Base-by-base conservation (phyloP, 1,140 invertebrate genomes). In the Rhopalosiphum padi region DNA sequence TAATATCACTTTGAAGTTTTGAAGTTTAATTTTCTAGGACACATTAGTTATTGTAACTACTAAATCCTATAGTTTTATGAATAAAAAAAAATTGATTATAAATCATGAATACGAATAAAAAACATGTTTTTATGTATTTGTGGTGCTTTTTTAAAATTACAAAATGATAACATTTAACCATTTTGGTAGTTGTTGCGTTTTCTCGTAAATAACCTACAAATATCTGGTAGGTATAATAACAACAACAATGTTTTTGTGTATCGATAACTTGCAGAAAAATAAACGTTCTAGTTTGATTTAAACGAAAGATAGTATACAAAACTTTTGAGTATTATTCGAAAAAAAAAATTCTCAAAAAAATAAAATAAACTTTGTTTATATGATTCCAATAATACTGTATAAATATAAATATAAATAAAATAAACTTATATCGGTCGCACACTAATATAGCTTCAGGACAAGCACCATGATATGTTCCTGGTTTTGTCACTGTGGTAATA, bases 371-470 rank as follows among this genome's bases (percentile, higher is more conserved):
- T 77, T 18, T 4, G 15, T 77, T n/a, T n/a, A 18, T 77, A 15
- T 77, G 60, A n/a, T 35, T 77, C 30, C 60, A 77, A n/a, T n/a
- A 77, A 77, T 77, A 21, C 48, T 51, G n/a, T 15, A 77, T n/a
- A 77, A 77, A 77, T 68, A 68, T 68, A 68, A n/a, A 68, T 77
- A 77, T 5, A 68, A n/a, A 68, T 77, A 77, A n/a, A 77, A 77
- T 77, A n/a, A 30, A 77, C 5, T 77, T 77, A 15, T 77, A n/a
- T 77, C 60, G n/a, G 30, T 77, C 5, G 18, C 30, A 15, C 30
- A 4, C 5, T 2, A 9, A 77, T 15, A 77, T 77, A 0, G 15
- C 30, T 77, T 77, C n/a, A 77, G 60, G 15, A 77, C 15, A n/a
- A 77, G n/a, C 30, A n/a, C n/a, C n/a, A 5, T 22, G 60, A 77